Evolutionary conservation across 2,888 invertebrate species (phyloP).

Genomic region (Nomada flava): DNA sequence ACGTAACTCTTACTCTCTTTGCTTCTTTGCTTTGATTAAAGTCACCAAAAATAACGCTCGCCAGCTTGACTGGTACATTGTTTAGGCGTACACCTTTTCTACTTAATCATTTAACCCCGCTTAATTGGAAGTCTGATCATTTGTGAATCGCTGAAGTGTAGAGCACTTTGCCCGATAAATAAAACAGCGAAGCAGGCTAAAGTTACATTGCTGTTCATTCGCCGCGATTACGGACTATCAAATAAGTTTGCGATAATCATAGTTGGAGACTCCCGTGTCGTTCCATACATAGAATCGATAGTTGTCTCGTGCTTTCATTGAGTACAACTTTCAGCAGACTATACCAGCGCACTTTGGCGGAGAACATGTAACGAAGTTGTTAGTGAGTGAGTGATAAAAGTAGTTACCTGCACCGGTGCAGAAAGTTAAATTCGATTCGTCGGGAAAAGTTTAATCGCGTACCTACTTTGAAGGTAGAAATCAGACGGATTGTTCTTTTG

Average conservation of each 20-base stretch:
- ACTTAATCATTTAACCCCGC: neutral
- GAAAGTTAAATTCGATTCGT: slow-evolving; percentile 82
- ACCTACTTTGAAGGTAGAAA: slow-evolving; percentile 67
- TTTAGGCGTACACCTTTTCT: neutral
- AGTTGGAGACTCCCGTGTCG: slow-evolving; percentile 26
- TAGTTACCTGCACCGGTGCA: slow-evolving; percentile 74
- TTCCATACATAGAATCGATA: slow-evolving; percentile 61
- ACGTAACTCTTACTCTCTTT: slow-evolving; percentile 31
- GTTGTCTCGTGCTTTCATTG: slow-evolving; percentile 64
- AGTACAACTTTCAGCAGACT: slow-evolving; percentile 60
- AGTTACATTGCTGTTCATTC: neutral
- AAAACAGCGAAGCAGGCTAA: neutral
- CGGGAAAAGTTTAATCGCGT: slow-evolving; percentile 81
- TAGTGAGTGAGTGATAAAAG: slow-evolving; percentile 77
- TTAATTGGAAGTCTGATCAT: neutral
- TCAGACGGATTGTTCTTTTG: slow-evolving; percentile 70
- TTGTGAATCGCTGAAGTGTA: neutral
- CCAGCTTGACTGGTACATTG: neutral
- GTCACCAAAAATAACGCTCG: slow-evolving; percentile 31
- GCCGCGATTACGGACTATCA: neutral
- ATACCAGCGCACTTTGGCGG: slow-evolving; percentile 61
- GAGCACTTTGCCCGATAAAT: neutral
- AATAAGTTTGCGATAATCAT: slow-evolving; percentile 52
- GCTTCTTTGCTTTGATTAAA: slow-evolving; percentile 59
- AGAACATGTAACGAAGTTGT: slow-evolving; percentile 74